These are phyloP conservation scores for Metopolophium dirhodum DNA, from an alignment of 1,140 invertebrate species.

Conservation along the genomic window DNA sequence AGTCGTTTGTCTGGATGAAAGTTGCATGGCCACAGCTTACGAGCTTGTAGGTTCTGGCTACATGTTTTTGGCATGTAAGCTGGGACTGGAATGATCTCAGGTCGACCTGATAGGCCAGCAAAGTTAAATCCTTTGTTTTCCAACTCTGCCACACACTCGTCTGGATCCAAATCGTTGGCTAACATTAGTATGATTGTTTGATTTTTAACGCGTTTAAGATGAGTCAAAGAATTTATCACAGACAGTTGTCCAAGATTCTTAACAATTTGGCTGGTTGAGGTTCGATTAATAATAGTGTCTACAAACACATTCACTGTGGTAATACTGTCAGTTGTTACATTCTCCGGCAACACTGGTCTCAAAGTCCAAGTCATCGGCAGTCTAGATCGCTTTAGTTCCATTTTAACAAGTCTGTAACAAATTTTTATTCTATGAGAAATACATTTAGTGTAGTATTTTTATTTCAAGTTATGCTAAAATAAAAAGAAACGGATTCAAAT, in stretches of 20 bases:
- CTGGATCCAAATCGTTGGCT: conserved; percentile 22
- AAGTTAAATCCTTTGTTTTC: conserved; percentile 64
- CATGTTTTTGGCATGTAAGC: conserved; percentile 69
- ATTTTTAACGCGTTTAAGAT: conserved; percentile 75
- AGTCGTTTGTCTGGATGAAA: conserved; percentile 80
- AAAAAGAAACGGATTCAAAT: too few relatives aligned
- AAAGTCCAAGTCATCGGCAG: conserved; percentile 20
- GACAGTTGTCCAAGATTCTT: conserved; percentile 66
- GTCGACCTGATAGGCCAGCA: conserved; percentile 65
- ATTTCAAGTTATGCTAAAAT: neutral
- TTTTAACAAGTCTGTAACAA: conserved; percentile 3
- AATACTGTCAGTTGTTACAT: neutral
- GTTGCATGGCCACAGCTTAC: conserved; percentile 80
- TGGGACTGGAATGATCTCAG: conserved; percentile 70
- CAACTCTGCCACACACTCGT: conserved; percentile 33
- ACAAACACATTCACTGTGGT: conserved; percentile 57
- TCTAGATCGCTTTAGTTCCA: conserved; percentile 32
- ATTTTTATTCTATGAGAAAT: neutral
- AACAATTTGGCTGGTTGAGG: conserved; percentile 72
- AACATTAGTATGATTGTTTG: conserved; percentile 55
- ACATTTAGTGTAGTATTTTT: neutral
- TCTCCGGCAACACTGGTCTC: neutral
- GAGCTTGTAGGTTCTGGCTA: conserved; percentile 71
- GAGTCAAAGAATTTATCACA: conserved; percentile 70
- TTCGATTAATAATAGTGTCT: conserved; percentile 61